A percentile compares a stretch with the other conserved stretches of the same genome.
Evolutionary conservation across 2,888 invertebrate species (phyloP).

Genomic region (Chironomus riparius): DNA sequence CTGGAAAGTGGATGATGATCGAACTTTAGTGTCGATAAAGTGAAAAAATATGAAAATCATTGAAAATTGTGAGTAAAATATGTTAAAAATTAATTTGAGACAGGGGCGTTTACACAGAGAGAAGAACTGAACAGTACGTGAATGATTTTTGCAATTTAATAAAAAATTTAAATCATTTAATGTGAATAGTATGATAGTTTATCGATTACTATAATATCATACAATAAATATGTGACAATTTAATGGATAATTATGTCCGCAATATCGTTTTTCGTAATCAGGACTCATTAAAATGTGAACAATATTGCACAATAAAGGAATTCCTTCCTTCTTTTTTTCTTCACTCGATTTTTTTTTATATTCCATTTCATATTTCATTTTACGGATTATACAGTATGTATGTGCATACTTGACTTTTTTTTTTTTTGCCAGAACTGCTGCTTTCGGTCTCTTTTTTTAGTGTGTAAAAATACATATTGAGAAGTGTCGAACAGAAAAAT

Average conservation of each 20-base stretch:
- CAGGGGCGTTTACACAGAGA: conserved; percentile 11
- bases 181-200: background rate
- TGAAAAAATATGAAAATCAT: background rate
- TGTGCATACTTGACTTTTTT: background rate
- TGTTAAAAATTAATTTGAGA: background rate
- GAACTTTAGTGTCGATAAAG: background rate
- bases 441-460: background rate
- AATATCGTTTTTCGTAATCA: background rate
- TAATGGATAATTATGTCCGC: background rate
- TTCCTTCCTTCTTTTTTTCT: background rate
- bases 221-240: background rate
- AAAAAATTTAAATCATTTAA: background rate
- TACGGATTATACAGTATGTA: background rate
- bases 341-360: background rate
- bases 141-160: background rate
- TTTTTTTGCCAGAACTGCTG: background rate
- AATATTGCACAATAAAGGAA: background rate
- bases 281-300: background rate
- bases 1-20: background rate
- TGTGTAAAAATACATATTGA: background rate
- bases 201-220: background rate
- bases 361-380: no score
- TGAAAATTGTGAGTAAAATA: background rate
- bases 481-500: background rate
- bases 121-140: background rate